Base-by-base conservation (phyloP, 2,797 vertebrate species). In the Danio aesculapii region DNA sequence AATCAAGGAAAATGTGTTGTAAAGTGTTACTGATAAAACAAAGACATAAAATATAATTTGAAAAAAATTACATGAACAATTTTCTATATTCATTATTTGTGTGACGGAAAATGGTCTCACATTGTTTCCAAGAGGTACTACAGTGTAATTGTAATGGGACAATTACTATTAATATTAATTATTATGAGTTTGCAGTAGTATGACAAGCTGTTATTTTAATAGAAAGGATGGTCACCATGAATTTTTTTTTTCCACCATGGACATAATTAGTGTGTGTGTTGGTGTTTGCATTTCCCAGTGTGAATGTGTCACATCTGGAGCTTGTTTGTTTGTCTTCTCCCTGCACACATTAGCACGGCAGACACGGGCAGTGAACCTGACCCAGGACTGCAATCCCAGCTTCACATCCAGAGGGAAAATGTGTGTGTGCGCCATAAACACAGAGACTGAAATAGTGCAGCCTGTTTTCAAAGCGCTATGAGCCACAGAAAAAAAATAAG, bases 271-370 rank as follows among this genome's bases (percentile, higher is more conserved):
- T 66, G 17, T 81, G 19, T 68, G 61, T 81, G 69, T 58, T 67
- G 69, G 39, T 67, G 41, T 82, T 70, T 21, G 53, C 68, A 76
- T 87, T 82, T 85, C 81, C 61, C 62, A 17, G 6, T 83, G 68
- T 52, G 79, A 86, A 85, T 79, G 82, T 85, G 86, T 88, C 89
- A 88, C 90, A 92, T 89, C 89, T 92, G 91, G 84, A 84, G 79
- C 83, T 85, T 91, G 90, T 91, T 92, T 90, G 89, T 90, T 94
- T 89, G 82, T 86, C 41, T 90, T 90, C 82, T 86, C 80, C 0
- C 77, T 86, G 83, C 75, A 83, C 81, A 79, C 88, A 88, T 90
- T 89, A 86, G 88, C 89, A 88, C 85, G 77, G 67, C 84, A 81
- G 77, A 88, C 87, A 86, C 84, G 86, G 87, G 87, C 73, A 30